These are phyloP conservation scores for Danio aesculapii DNA, from an alignment of 2,797 vertebrate genomes.

Conservation along the genomic window DNA sequence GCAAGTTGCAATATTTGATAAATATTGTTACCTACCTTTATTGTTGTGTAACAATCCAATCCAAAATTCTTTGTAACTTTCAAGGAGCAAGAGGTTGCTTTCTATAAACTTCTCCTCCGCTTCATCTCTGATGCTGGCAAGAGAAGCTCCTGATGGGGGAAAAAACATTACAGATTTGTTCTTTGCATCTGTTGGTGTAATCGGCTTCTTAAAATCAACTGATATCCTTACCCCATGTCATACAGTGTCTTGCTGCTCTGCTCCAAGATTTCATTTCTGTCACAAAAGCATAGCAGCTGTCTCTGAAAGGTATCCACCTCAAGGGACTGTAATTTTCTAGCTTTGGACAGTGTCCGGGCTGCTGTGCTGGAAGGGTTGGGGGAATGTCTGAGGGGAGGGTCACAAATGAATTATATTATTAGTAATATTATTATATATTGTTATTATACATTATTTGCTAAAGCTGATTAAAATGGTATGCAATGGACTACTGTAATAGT, in stretches of 20 bases:
- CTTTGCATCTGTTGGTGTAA: background rate
- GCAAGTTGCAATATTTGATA: background rate
- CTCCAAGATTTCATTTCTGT: slow-evolving; percentile 82
- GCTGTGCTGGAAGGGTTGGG: slow-evolving; percentile 79
- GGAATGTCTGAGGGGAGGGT: slow-evolving; percentile 76
- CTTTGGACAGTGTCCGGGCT: slow-evolving; percentile 86
- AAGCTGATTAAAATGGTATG: too few species aligned
- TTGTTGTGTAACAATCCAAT: slow-evolving; percentile 89
- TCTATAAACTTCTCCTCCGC: slow-evolving; percentile 84
- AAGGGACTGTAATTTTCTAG: slow-evolving; percentile 60
- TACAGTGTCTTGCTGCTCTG: slow-evolving; percentile 82
- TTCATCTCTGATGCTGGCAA: slow-evolving; percentile 85
- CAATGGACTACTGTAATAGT: too few species aligned
- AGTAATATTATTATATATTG: too few species aligned
- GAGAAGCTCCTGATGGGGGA: slow-evolving; percentile 76
- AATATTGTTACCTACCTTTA: slow-evolving; percentile 77
- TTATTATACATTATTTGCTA: too few species aligned
- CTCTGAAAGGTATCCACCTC: slow-evolving; percentile 87
- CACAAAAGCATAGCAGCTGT: slow-evolving; percentile 87
- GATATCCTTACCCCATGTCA: slow-evolving; percentile 78
- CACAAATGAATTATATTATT: background rate
- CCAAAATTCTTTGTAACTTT: slow-evolving; percentile 83
- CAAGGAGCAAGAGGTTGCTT: slow-evolving; percentile 73
- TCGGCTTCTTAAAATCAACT: background rate
- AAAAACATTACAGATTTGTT: slow-evolving; percentile 25